Percentiles rank a stretch among this genome's conserved stretches.
phyloP scores from a whole-genome alignment of 2,797 vertebrate genomes.

The Chanos chanos region DNA sequence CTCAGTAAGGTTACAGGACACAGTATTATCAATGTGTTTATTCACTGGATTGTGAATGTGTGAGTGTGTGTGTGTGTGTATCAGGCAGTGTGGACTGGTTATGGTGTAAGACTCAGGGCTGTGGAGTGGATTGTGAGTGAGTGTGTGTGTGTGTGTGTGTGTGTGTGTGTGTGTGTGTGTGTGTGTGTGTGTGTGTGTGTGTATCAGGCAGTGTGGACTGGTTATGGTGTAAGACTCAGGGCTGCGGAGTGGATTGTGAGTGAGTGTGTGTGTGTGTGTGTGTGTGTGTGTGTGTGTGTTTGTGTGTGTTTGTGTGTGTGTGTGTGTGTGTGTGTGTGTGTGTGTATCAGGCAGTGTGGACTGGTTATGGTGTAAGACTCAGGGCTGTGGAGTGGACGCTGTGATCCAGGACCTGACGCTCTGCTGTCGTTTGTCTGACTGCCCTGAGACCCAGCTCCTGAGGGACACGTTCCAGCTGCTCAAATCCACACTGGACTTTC shows the following conservation, averaged over 20 bases:
- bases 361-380: constrained; percentile 77
- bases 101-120: constrained; percentile 66
- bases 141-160: too few relatives aligned
- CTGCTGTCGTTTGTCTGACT: constrained; percentile 57
- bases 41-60: too few relatives aligned
- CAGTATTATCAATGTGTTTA: too few relatives aligned
- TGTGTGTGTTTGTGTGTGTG: too few relatives aligned
- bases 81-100: too few relatives aligned
- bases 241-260: constrained; percentile 67
- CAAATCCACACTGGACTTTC: constrained; percentile 65
- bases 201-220: constrained; percentile 76
- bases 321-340: too few relatives aligned
- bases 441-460: constrained; percentile 67
- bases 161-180: too few relatives aligned
- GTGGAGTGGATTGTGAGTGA: constrained; percentile 68
- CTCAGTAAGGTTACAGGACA: constrained; percentile 70
- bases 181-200: background rate
- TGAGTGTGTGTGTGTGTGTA: too few relatives aligned
- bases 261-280: too few relatives aligned
- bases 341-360: too few relatives aligned
- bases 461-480: constrained; percentile 71
- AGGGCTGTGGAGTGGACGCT: constrained; percentile 62
- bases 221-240: constrained; percentile 72
- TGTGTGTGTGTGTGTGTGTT: too few relatives aligned
- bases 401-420: constrained; percentile 73